phyloP scores from a whole-genome alignment of 2,113 vertebrate species.

The Eptesicus fuscus region DNA sequence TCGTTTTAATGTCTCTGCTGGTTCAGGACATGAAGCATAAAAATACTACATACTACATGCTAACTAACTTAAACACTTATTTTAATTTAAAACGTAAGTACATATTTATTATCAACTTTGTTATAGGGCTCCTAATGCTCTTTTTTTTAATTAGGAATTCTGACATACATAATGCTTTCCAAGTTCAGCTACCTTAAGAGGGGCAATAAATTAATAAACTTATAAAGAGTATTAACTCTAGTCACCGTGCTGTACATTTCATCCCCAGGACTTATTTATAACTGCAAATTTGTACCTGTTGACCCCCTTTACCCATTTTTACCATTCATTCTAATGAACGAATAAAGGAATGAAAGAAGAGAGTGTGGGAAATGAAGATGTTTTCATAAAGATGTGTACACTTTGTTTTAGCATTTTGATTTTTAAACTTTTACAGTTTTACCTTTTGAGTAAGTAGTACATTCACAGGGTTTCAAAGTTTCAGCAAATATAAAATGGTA shows the following conservation, averaged over 20 bases:
- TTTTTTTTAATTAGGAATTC: background rate
- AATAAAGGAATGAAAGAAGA: background rate
- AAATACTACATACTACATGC: background rate
- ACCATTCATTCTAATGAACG: background rate
- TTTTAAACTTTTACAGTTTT: background rate
- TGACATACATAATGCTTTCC: background rate
- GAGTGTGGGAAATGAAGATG: background rate
- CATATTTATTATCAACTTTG: background rate
- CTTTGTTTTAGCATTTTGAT: background rate
- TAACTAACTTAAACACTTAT: background rate
- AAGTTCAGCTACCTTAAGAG: background rate
- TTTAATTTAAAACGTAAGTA: conserved; percentile 5
- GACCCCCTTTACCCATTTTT: background rate
- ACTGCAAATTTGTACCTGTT: background rate
- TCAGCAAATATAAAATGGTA: background rate
- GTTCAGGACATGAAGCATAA: background rate
- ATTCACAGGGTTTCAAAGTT: background rate
- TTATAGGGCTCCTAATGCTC: background rate
- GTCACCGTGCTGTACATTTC: background rate
- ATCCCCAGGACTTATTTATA: background rate
- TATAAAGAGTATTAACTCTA: background rate
- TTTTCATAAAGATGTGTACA: background rate
- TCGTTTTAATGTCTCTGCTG: background rate
- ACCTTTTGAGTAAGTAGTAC: background rate
- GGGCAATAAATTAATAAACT: background rate